A percentile compares a stretch with the other conserved stretches of the same genome.
phyloP scores from a whole-genome alignment of 1,140 invertebrate genomes.

The Holotrichia oblita region DNA sequence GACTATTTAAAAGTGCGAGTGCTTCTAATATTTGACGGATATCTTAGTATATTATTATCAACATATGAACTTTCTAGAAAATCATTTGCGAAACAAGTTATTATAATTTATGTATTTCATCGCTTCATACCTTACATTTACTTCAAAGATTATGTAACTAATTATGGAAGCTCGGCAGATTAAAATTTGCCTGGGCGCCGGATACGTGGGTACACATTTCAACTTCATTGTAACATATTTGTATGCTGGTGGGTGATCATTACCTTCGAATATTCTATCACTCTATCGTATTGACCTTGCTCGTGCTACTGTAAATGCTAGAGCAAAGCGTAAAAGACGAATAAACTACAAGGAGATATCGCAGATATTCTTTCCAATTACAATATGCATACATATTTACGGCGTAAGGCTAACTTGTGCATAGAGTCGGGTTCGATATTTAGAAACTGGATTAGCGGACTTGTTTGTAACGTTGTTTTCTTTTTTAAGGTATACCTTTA shows the following conservation, averaged over 20 bases:
- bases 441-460: slow-evolving; percentile 5
- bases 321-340: not conserved
- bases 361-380: not conserved
- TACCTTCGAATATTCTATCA: not conserved
- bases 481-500: not conserved
- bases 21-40: no score
- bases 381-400: not conserved
- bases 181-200: not conserved
- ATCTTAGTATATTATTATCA: no score
- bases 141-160: no score
- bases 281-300: not conserved
- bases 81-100: no score
- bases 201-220: not conserved
- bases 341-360: not conserved
- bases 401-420: not conserved
- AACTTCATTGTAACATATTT: slow-evolving; percentile 5
- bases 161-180: not conserved
- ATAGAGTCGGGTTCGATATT: not conserved
- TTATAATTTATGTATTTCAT: no score
- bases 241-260: not conserved
- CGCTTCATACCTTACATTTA: no score
- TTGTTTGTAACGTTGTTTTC: not conserved
- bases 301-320: not conserved
- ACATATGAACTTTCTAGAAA: no score
- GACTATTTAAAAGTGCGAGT: no score